Conservation (phyloP, 2,797 vertebrate genomes). For the Hoplostethus mediterraneus region DNA sequence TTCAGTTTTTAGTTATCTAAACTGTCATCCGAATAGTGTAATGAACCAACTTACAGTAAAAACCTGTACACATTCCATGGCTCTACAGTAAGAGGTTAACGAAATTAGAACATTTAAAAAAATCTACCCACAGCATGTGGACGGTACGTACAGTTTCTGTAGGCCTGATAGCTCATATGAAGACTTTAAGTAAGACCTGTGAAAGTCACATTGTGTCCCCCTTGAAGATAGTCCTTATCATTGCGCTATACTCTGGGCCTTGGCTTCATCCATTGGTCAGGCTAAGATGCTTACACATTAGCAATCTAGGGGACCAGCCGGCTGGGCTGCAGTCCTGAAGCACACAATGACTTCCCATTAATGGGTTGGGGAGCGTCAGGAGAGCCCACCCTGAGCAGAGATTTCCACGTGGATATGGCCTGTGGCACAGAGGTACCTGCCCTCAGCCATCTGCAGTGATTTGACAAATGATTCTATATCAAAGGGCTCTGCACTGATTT, state of each 20-base stretch:
- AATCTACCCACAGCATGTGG: too few relatives aligned
- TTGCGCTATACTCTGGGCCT: constrained; percentile 36
- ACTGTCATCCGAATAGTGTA: too few relatives aligned
- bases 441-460: constrained; percentile 83
- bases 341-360: constrained; percentile 82
- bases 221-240: constrained; percentile 56
- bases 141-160: not conserved
- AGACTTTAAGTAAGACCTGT: constrained; percentile 29
- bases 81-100: too few relatives aligned
- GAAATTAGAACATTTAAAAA: too few relatives aligned
- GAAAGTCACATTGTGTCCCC: constrained; percentile 34
- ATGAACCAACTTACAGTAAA: too few relatives aligned
- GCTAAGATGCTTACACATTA: constrained; percentile 79
- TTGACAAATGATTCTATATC: constrained; percentile 89
- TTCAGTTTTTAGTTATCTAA: not conserved
- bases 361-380: constrained; percentile 73
- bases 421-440: constrained; percentile 80
- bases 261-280: constrained; percentile 66
- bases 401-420: constrained; percentile 84
- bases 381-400: constrained; percentile 76
- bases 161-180: constrained; percentile 21
- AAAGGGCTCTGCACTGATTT: constrained; percentile 86
- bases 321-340: constrained; percentile 71
- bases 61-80: too few relatives aligned
- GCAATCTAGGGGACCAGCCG: constrained; percentile 65